Percentiles rank a stretch among this genome's conserved stretches.
These are phyloP conservation scores for Condylostylus longicornis DNA, from an alignment of 1,140 invertebrate species.

Conservation along the genomic window DNA sequence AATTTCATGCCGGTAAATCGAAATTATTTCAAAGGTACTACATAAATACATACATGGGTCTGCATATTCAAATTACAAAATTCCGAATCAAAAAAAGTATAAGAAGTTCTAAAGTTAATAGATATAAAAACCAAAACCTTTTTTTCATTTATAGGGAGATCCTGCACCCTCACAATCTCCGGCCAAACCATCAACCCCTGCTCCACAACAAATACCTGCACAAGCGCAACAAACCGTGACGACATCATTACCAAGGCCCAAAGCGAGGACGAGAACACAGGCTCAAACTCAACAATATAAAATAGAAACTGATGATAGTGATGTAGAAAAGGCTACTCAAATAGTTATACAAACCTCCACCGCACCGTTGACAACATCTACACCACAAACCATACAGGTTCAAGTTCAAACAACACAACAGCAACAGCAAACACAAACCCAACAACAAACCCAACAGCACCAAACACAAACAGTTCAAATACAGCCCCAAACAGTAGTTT, in stretches of 20 bases:
- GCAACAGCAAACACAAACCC: constrained; percentile 1
- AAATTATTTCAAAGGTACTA: no score
- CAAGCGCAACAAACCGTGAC: constrained; percentile 14
- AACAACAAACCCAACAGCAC: constrained; percentile 1
- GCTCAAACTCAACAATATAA: constrained; percentile 17
- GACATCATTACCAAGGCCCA: constrained; percentile 16
- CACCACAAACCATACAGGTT: neutral
- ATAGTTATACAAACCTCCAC: constrained; percentile 25
- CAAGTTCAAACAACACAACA: neutral
- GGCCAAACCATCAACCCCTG: constrained; percentile 10
- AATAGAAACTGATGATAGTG: constrained; percentile 30
- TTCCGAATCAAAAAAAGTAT: no score
- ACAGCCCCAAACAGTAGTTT: neutral
- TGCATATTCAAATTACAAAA: no score
- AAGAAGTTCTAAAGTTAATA: no score
- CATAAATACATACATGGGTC: no score
- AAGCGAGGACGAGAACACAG: constrained; percentile 6
- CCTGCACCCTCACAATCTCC: constrained; percentile 14
- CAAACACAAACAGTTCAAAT: neutral
- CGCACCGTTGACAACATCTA: constrained; percentile 4
- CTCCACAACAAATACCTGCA: constrained; percentile 18
- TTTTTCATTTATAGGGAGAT: constrained; percentile 19
- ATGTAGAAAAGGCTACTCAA: constrained; percentile 25
- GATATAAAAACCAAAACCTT: no score
- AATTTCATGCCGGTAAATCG: no score